Conservation (phyloP, 37 sponge, comb jelly and placozoan genomes). For the Beroe ovata region DNA sequence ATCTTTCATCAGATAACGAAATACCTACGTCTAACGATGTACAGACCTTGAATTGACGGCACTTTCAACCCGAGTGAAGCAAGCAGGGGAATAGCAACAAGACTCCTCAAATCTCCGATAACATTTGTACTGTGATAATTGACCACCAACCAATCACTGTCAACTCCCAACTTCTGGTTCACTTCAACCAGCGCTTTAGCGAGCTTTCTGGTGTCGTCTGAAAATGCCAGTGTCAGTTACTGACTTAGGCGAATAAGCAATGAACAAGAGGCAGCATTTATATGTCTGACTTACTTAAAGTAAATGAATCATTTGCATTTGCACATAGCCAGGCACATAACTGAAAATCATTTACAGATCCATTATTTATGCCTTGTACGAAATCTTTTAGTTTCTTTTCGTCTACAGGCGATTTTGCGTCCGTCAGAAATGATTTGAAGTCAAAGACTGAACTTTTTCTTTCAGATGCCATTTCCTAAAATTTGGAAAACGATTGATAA, state of each 20-base stretch:
- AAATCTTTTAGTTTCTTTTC: constrained; percentile 18
- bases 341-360: constrained; percentile 23
- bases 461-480: constrained; percentile 20
- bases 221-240: not conserved
- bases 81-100: constrained; percentile 19
- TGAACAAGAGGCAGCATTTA: no score
- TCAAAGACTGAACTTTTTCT: not conserved
- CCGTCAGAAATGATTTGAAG: constrained; percentile 23
- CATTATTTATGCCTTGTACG: not conserved
- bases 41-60: constrained; percentile 30
- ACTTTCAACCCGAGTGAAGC: constrained; percentile 41
- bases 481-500: no score
- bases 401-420: not conserved
- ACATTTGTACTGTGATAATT: not conserved
- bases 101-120: not conserved
- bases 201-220: not conserved
- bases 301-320: not conserved
- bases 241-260: no score
- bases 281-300: not conserved
- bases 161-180: not conserved
- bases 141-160: not conserved
- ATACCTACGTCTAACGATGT: no score
- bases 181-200: constrained; percentile 13
- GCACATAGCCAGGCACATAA: constrained; percentile 27
- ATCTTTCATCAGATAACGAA: not conserved